Evolutionary conservation across 2,797 vertebrate species (phyloP).

Genomic region (Vespertilio murinus): DNA sequence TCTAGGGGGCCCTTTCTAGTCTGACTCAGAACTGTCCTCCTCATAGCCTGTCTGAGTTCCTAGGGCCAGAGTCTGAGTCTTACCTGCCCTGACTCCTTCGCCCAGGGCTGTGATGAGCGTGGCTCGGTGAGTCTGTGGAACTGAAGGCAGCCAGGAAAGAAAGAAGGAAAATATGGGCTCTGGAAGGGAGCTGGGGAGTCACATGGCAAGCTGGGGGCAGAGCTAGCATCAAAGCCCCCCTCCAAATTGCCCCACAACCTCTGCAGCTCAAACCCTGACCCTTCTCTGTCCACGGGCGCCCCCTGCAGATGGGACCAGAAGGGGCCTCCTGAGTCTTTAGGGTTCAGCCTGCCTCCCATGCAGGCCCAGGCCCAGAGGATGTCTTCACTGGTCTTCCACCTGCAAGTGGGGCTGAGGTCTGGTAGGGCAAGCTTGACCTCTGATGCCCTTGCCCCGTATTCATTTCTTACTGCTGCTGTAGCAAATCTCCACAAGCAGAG

Average conservation of each 20-base stretch:
- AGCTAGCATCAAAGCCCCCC: not conserved
- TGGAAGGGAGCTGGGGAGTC: too few species aligned
- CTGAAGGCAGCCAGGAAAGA: not conserved
- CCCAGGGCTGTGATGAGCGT: fast-evolving
- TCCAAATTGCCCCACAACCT: fast-evolving
- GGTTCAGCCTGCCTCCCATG: not conserved
- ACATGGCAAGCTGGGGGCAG: not conserved
- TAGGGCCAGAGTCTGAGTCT: fast-evolving
- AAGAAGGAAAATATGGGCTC: not conserved
- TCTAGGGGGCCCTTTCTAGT: fast-evolving
- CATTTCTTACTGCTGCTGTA: not conserved
- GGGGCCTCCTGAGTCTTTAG: not conserved
- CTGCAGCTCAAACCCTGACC: not conserved
- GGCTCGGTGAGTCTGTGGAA: not conserved
- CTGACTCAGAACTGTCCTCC: not conserved
- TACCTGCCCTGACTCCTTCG: not conserved
- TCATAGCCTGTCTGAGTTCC: too few species aligned
- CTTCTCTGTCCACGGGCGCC: not conserved
- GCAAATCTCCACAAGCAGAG: too few species aligned
- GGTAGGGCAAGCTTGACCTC: not conserved
- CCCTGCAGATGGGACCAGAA: not conserved
- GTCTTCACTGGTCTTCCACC: not conserved
- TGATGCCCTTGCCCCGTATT: not conserved
- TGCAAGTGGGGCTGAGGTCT: not conserved
- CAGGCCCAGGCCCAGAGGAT: not conserved